Percentiles rank a stretch among this genome's conserved stretches.
These are phyloP conservation scores for Aphodius granarius DNA, from an alignment of 2,888 invertebrate genomes.

Conservation along the genomic window DNA sequence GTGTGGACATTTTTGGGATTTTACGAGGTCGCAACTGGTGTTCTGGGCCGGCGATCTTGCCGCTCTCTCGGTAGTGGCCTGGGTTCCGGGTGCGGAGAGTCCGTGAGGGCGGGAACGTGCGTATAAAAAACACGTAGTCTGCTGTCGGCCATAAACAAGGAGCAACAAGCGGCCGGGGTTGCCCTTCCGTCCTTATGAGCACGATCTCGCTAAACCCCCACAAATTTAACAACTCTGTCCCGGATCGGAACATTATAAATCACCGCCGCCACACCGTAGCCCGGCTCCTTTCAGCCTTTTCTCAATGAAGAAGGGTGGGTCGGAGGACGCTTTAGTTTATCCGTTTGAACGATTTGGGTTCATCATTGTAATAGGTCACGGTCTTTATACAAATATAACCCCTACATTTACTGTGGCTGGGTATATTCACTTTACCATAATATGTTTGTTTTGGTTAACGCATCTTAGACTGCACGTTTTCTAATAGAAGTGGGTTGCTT, in stretches of 20 bases:
- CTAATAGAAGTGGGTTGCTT: no score
- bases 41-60: constrained; percentile 7
- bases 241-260: constrained; percentile 13
- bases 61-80: constrained; percentile 1
- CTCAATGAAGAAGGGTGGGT: not conserved
- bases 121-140: constrained; percentile 7
- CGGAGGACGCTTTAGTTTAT: not conserved
- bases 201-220: constrained; percentile 7
- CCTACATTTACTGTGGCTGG: no score
- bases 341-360: not conserved
- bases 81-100: not conserved
- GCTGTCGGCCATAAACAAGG: constrained; percentile 20
- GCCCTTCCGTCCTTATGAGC: constrained; percentile 13
- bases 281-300: not conserved
- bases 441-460: no score
- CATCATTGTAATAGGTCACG: no score
- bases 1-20: constrained; percentile 2
- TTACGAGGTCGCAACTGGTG: constrained; percentile 3
- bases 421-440: no score
- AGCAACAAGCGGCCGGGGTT: constrained; percentile 22
- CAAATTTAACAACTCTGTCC: constrained; percentile 14
- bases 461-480: no score
- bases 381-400: no score
- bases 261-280: not conserved
- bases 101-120: constrained; percentile 1